These are phyloP conservation scores for Parazoanthus darwini DNA, from an alignment of 92 coral and sea anemone genomes.

Conservation along the genomic window DNA sequence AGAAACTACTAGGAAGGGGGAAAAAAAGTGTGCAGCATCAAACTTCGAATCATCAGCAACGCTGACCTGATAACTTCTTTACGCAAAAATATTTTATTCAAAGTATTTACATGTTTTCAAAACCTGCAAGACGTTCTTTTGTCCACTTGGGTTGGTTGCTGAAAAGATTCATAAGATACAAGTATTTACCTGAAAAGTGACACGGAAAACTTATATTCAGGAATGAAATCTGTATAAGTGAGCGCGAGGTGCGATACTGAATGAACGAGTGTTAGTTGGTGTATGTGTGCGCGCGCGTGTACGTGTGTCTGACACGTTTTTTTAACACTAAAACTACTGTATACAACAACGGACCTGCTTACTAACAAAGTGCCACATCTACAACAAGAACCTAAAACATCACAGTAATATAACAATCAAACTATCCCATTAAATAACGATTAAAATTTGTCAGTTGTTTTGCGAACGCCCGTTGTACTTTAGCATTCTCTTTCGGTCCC, in stretches of 20 bases:
- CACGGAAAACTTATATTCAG: no score
- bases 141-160: not conserved
- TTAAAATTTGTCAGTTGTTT: not conserved
- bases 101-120: conserved; percentile 3
- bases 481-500: not conserved
- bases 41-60: not conserved
- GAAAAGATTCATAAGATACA: not conserved
- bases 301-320: not conserved
- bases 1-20: no score
- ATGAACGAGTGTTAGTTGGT: not conserved
- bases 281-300: not conserved
- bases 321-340: no score
- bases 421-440: not conserved
- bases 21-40: not conserved
- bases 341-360: not conserved
- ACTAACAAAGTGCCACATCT: not conserved
- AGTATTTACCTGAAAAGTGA: not conserved
- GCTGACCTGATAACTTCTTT: not conserved
- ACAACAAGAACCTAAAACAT: not conserved
- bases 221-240: not conserved
- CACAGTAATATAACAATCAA: no score
- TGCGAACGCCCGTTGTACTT: not conserved
- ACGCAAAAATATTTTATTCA: conserved; percentile 17
- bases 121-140: not conserved
- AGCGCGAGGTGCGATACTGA: not conserved